Percentiles rank a stretch among this genome's conserved stretches.
Conservation (phyloP, 2,888 invertebrate species). For the Acronicta aceris region DNA sequence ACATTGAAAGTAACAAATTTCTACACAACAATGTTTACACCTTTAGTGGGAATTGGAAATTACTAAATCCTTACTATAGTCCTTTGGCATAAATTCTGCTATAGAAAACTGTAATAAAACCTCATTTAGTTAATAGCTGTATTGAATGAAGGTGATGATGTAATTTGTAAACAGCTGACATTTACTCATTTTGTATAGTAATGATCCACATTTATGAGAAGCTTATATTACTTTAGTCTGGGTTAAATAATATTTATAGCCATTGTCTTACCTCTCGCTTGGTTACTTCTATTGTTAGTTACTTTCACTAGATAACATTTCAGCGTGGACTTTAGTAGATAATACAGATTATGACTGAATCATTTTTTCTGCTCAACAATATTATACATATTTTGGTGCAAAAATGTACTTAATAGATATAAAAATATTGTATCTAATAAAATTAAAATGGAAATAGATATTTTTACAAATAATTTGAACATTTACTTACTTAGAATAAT, state of each 20-base stretch:
- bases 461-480: no score
- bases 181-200: slow-evolving; percentile 3
- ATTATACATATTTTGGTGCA: no score
- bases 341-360: not conserved
- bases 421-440: no score
- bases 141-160: slow-evolving; percentile 29
- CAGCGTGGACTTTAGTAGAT: no score
- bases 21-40: slow-evolving; percentile 8
- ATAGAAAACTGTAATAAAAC: slow-evolving; percentile 4
- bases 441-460: no score
- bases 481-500: no score
- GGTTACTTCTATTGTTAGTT: slow-evolving; percentile 23
- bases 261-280: slow-evolving; percentile 18
- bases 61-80: not conserved
- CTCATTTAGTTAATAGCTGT: not conserved
- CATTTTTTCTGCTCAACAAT: no score
- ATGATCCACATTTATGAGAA: slow-evolving; percentile 24
- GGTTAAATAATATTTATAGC: slow-evolving; percentile 15
- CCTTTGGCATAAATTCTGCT: not conserved
- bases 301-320: slow-evolving; percentile 26
- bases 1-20: not conserved
- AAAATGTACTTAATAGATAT: no score
- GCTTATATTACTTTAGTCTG: slow-evolving; percentile 8
- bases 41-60: slow-evolving; percentile 1
- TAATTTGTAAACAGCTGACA: slow-evolving; percentile 34